These are phyloP conservation scores for Pseudochromis fuscus DNA, from an alignment of 2,797 vertebrate genomes.

Conservation along the genomic window DNA sequence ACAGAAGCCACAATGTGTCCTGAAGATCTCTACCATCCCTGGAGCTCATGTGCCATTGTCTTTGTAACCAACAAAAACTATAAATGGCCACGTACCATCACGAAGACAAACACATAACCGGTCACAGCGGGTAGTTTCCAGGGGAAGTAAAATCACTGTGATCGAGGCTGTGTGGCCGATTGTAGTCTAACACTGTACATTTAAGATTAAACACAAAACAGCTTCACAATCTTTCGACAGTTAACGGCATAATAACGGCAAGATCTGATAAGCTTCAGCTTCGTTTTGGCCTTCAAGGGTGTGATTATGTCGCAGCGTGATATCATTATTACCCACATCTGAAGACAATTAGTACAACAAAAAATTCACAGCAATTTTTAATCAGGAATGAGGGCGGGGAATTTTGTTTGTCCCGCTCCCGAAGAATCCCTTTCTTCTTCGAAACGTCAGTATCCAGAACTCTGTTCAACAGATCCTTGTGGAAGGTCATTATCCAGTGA, in stretches of 20 bases:
- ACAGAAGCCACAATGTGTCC: background rate
- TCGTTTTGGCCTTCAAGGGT: constrained; percentile 51
- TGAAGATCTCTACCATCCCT: too few relatives aligned
- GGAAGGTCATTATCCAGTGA: constrained; percentile 84
- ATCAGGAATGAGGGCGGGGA: constrained; percentile 70
- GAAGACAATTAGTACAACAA: constrained; percentile 64
- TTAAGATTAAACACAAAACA: constrained; percentile 51
- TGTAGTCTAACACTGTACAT: background rate
- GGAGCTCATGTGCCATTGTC: background rate
- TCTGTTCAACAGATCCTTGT: constrained; percentile 88
- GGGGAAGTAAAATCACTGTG: background rate
- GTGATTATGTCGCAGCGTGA: constrained; percentile 54
- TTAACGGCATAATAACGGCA: constrained; percentile 55
- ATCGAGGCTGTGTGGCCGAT: background rate
- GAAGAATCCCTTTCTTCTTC: constrained; percentile 64
- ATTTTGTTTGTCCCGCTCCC: constrained; percentile 16
- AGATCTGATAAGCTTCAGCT: constrained; percentile 55
- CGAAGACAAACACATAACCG: background rate
- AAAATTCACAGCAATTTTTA: constrained; percentile 86
- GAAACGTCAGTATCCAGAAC: constrained; percentile 79
- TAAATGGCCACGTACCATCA: too few relatives aligned
- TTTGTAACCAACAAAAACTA: background rate
- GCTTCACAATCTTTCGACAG: constrained; percentile 76
- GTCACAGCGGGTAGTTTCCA: background rate
- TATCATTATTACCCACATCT: constrained; percentile 49